Percentiles rank a stretch among this genome's conserved stretches.
These are phyloP conservation scores for Tenthredo scrophulariae DNA, from an alignment of 2,888 invertebrate genomes.

Conservation along the genomic window DNA sequence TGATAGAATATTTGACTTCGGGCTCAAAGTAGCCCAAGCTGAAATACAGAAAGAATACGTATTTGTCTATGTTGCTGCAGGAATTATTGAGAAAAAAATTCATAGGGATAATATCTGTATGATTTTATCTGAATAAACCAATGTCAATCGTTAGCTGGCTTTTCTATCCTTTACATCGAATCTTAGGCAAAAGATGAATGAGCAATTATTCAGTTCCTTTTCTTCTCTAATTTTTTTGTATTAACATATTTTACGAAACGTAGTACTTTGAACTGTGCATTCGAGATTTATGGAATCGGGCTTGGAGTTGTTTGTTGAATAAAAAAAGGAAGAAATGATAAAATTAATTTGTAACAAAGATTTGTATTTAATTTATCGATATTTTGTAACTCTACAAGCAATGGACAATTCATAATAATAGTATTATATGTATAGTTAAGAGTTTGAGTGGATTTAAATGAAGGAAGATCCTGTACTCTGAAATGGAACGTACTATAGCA, in stretches of 20 bases:
- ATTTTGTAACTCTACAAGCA: conserved; percentile 62
- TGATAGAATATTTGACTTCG: neutral
- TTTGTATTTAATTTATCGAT: conserved; percentile 63
- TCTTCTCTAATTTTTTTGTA: neutral
- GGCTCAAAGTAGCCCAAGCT: neutral
- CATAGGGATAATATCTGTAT: conserved; percentile 58
- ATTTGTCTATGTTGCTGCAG: neutral
- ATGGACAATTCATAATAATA: conserved; percentile 58
- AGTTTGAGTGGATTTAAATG: conserved; percentile 58
- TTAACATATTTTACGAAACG: neutral
- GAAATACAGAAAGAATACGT: neutral
- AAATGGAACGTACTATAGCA: conserved; percentile 57
- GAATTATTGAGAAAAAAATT: neutral
- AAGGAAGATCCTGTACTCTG: conserved; percentile 59
- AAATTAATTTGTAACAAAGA: conserved; percentile 61
- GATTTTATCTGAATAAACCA: conserved; percentile 56
- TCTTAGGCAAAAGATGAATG: neutral
- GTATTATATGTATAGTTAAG: conserved; percentile 55
- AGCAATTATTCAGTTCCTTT: neutral
- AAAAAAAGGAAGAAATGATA: neutral
- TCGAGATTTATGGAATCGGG: conserved; percentile 16
- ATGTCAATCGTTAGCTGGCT: neutral
- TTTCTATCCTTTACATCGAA: neutral
- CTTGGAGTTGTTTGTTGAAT: conserved; percentile 8
- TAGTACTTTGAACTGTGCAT: neutral